Evolutionary conservation across 2,797 vertebrate species (phyloP).

Genomic region (Eulemur albifrons): DNA sequence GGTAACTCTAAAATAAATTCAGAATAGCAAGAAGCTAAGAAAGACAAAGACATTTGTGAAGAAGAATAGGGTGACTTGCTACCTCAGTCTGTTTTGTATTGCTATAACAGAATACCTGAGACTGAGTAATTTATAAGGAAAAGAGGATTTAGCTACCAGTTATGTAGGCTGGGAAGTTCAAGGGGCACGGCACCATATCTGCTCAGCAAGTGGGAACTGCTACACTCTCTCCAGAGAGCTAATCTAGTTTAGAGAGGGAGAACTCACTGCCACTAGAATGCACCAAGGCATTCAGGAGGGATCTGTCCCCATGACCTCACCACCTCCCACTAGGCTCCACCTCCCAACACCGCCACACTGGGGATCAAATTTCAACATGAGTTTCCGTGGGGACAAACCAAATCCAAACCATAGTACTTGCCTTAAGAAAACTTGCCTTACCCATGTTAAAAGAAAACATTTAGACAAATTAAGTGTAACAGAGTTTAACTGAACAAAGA

Average conservation of each 20-base stretch:
- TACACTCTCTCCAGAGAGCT: background rate
- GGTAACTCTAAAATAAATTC: background rate
- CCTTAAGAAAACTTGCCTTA: background rate
- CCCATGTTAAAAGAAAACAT: background rate
- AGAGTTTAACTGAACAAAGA: background rate
- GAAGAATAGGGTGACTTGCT: background rate
- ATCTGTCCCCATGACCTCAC: background rate
- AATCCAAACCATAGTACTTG: background rate
- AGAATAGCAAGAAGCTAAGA: background rate
- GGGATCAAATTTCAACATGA: background rate
- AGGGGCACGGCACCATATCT: background rate
- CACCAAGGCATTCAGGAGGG: background rate
- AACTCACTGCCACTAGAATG: background rate
- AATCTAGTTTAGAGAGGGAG: background rate
- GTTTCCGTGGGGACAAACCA: background rate
- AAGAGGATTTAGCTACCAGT: background rate
- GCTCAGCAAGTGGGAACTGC: background rate
- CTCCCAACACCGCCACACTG: background rate
- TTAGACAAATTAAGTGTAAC: background rate
- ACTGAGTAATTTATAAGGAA: background rate
- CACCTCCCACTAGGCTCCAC: background rate
- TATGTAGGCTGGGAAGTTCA: background rate
- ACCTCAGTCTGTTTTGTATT: background rate
- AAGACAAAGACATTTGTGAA: background rate
- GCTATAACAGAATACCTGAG: background rate